A percentile compares a stretch with the other conserved stretches of the same genome.
These are phyloP conservation scores for rat (Rattus norvegicus) DNA, from an alignment of 2,113 vertebrate genomes.

Conservation along the genomic window GRCr8 NC_086020.1:42899501-42900000, in stretches of 20 bases:
- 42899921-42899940: not conserved
- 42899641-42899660: not conserved
- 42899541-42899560: not conserved
- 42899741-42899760: not conserved
- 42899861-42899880: not conserved
- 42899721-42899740: not conserved
- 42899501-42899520: not conserved
- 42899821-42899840: not conserved
- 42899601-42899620: not conserved
- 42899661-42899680: too few relatives aligned
- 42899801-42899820: not conserved
- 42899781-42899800: not conserved
- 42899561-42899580: not conserved
- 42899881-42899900: not conserved
- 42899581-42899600: not conserved
- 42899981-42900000: not conserved
- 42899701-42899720: not conserved
- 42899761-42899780: not conserved
- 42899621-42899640: not conserved
- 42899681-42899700: not conserved
- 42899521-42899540: not conserved
- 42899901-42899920: not conserved
- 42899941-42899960: conserved; percentile 13
- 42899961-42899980: not conserved
- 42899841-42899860: not conserved